These are phyloP conservation scores for Hydropotes inermis DNA, from an alignment of 2,113 vertebrate species.

Conservation along the genomic window DNA sequence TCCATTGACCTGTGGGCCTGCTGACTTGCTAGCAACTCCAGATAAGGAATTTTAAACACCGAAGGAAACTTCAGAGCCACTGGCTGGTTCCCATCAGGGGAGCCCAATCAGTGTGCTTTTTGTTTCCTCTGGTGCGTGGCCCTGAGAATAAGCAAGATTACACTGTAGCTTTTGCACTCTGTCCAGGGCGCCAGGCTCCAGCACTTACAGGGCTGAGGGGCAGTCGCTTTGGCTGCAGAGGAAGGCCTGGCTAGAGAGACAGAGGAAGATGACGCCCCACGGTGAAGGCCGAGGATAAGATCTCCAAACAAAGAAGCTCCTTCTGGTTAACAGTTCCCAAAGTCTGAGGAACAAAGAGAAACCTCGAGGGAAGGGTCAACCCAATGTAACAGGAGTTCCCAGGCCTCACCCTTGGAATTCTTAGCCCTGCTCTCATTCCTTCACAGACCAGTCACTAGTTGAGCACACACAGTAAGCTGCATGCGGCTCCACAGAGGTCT, in stretches of 20 bases:
- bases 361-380: not conserved
- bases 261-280: not conserved
- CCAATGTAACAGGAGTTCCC: not conserved
- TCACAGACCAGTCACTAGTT: not conserved
- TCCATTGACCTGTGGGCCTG: not conserved
- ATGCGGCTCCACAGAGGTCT: not conserved
- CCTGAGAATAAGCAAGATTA: constrained; percentile 60
- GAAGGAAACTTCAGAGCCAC: constrained; percentile 25
- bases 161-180: constrained; percentile 40
- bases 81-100: constrained; percentile 32
- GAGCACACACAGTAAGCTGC: not conserved
- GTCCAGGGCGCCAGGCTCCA: constrained; percentile 22
- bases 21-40: constrained; percentile 43
- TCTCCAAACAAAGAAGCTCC: constrained; percentile 49
- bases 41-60: constrained; percentile 69
- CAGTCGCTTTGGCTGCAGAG: not conserved
- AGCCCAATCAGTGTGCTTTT: not conserved
- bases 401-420: not conserved
- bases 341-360: constrained; percentile 33
- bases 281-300: constrained; percentile 52
- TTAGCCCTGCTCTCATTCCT: not conserved
- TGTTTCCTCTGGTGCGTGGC: constrained; percentile 57
- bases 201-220: not conserved
- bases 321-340: constrained; percentile 11
- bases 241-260: constrained; percentile 30